Evolutionary conservation across 2,888 invertebrate species (phyloP).

Genomic region (Parasteatoda lunata): DNA sequence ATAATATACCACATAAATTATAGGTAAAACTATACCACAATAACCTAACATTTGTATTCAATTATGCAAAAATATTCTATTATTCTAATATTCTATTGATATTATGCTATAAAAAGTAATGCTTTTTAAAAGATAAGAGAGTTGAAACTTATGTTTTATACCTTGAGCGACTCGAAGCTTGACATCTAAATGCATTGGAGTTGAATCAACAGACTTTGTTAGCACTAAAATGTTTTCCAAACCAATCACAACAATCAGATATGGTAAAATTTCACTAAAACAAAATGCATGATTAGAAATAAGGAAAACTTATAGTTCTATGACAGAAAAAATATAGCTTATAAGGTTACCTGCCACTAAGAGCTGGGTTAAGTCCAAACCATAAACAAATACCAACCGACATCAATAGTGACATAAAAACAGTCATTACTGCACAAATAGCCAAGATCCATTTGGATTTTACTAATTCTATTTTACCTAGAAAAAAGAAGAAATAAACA

Average conservation of each 20-base stretch:
- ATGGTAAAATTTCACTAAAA: constrained; percentile 91
- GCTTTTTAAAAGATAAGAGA: too few relatives aligned
- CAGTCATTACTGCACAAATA: constrained; percentile 90
- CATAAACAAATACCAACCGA: constrained; percentile 81
- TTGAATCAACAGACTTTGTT: constrained; percentile 94
- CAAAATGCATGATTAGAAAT: neutral
- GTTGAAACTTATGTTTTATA: constrained; percentile 46
- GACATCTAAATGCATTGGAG: constrained; percentile 90
- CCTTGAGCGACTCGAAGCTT: constrained; percentile 93
- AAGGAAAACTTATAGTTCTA: neutral
- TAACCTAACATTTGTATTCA: too few relatives aligned
- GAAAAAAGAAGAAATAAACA: constrained; percentile 27
- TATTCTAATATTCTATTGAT: too few relatives aligned
- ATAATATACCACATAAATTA: too few relatives aligned
- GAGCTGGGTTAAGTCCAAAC: constrained; percentile 73
- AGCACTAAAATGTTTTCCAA: constrained; percentile 85
- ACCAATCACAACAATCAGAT: constrained; percentile 93
- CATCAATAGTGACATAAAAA: constrained; percentile 87
- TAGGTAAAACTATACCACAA: too few relatives aligned
- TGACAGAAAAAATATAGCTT: neutral
- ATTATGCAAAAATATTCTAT: too few relatives aligned
- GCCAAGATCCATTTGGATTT: constrained; percentile 90
- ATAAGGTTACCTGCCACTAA: constrained; percentile 73
- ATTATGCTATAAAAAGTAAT: too few relatives aligned
- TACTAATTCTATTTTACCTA: constrained; percentile 90